phyloP scores from a whole-genome alignment of 2,113 vertebrate species.

The Seriola aureovittata region DNA sequence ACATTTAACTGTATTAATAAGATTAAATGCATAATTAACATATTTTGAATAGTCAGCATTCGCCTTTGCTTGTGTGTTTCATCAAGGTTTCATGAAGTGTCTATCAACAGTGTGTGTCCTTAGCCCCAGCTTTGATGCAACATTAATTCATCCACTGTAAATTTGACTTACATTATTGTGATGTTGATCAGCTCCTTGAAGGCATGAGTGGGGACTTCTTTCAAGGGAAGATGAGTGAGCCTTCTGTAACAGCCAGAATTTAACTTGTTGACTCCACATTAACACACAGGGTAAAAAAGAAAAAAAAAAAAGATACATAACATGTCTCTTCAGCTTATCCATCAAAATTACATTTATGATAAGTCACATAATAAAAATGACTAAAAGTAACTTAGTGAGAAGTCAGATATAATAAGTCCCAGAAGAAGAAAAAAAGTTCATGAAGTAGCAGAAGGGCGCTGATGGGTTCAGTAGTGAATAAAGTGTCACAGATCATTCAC shows the following conservation, averaged over 20 bases:
- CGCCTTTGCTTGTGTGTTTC: not conserved
- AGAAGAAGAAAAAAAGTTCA: not conserved
- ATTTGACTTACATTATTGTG: slow-evolving; percentile 88
- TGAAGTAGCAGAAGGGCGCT: not conserved
- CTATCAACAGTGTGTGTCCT: not conserved
- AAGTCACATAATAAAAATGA: not conserved
- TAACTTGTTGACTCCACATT: slow-evolving; percentile 12
- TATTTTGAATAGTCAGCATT: not conserved
- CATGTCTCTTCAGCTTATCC: not conserved
- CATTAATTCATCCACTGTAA: not conserved
- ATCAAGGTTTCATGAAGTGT: not conserved
- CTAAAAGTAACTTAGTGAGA: not conserved
- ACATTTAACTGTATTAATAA: not conserved
- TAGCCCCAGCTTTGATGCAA: not conserved
- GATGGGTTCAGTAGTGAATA: not conserved
- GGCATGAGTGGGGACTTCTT: slow-evolving; percentile 87
- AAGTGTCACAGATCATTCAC: not conserved
- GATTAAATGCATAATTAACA: not conserved
- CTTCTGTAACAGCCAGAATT: slow-evolving; percentile 80
- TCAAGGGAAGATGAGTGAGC: slow-evolving; percentile 87
- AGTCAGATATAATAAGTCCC: not conserved
- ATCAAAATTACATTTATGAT: not conserved
- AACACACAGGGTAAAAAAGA: not conserved
- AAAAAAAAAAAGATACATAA: slow-evolving; percentile 1
- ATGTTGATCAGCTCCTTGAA: slow-evolving; percentile 90